A percentile compares a stretch with the other conserved stretches of the same genome.
These are phyloP conservation scores for Chrysodeixis includens DNA, from an alignment of 2,888 invertebrate species.

Conservation along the genomic window DNA sequence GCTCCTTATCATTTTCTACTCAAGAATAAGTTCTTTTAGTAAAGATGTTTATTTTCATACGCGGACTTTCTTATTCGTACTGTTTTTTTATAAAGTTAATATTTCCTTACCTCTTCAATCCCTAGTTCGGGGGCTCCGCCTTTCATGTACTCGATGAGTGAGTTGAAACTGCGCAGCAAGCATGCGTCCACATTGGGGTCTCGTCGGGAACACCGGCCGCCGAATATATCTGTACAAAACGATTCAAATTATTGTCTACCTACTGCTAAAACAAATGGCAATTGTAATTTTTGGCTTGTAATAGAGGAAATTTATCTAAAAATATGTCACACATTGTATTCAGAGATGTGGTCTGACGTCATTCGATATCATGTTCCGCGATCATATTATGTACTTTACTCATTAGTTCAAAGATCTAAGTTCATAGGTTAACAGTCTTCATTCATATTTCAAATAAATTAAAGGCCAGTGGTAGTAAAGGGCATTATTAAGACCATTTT, in stretches of 20 bases:
- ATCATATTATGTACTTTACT: background rate
- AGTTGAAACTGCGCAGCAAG: slow-evolving; percentile 93
- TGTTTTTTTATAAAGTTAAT: background rate
- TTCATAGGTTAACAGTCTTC: background rate
- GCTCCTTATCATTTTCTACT: too few relatives aligned
- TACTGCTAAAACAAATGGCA: too few relatives aligned
- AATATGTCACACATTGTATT: background rate
- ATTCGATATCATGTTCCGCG: slow-evolving; percentile 1
- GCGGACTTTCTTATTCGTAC: too few relatives aligned
- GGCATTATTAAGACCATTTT: background rate
- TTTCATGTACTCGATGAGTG: slow-evolving; percentile 92
- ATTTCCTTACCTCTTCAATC: slow-evolving; percentile 88
- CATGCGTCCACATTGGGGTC: slow-evolving; percentile 93
- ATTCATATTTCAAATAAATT: background rate
- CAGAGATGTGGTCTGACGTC: background rate
- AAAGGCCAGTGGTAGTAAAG: background rate
- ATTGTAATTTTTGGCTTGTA: too few relatives aligned
- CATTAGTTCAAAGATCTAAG: background rate
- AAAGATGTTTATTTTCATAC: too few relatives aligned
- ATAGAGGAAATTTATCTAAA: too few relatives aligned
- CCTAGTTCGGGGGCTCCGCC: slow-evolving; percentile 93
- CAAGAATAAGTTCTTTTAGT: too few relatives aligned
- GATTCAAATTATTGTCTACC: too few relatives aligned
- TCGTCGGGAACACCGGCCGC: slow-evolving; percentile 92
- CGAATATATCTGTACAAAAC: slow-evolving; percentile 90